Conservation (phyloP, 2,113 vertebrate species). For the Myiozetetes cayanensis region DNA sequence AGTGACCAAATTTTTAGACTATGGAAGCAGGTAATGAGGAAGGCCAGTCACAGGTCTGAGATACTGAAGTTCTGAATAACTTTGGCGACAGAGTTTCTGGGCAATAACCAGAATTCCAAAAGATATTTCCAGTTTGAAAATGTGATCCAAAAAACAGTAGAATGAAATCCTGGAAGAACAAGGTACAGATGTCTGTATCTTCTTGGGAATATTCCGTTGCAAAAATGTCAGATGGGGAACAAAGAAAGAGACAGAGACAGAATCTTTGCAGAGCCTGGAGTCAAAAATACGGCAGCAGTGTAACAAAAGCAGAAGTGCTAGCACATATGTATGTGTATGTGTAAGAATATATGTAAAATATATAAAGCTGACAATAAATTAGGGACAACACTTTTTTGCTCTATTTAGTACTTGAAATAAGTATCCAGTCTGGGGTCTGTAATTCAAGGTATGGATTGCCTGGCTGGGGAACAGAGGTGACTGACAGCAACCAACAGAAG, state of each 20-base stretch:
- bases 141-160: neutral
- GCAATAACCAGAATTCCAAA: neutral
- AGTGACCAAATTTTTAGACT: neutral
- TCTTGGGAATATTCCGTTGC: neutral
- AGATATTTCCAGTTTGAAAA: neutral
- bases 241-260: neutral
- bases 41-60: neutral
- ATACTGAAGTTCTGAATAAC: neutral
- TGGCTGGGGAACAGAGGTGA: neutral
- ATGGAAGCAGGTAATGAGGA: neutral
- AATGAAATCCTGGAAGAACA: neutral
- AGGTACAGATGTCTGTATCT: neutral
- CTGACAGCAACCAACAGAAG: neutral
- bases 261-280: neutral
- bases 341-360: neutral
- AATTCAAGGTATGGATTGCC: neutral
- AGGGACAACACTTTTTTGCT: neutral
- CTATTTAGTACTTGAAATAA: neutral
- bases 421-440: neutral
- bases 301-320: neutral
- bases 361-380: neutral
- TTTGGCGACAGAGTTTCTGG: neutral
- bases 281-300: neutral
- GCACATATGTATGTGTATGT: neutral
- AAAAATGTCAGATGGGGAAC: neutral